These are phyloP conservation scores for Gerris buenoi DNA, from an alignment of 1,140 invertebrate genomes.

Conservation along the genomic window DNA sequence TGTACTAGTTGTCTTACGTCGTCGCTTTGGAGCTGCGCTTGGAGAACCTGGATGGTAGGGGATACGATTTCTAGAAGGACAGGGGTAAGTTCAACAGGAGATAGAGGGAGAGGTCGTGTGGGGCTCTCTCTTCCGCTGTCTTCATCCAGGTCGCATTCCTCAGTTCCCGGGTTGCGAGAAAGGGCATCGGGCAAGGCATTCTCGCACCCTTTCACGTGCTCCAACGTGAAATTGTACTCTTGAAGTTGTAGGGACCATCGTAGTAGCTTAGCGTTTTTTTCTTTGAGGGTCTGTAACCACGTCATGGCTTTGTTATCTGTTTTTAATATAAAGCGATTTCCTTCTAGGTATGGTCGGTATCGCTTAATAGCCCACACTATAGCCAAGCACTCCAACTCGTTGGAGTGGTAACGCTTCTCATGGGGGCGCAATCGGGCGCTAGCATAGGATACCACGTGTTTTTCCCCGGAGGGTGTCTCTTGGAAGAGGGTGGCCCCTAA, in stretches of 20 bases:
- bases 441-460: slow-evolving; percentile 17
- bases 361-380: slow-evolving; percentile 14
- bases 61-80: background rate
- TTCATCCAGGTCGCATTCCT: background rate
- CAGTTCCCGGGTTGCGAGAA: background rate
- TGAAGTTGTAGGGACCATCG: background rate
- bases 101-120: too few relatives aligned
- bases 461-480: slow-evolving; percentile 9
- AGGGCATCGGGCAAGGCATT: background rate
- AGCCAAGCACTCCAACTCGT: slow-evolving; percentile 19
- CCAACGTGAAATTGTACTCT: background rate
- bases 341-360: background rate
- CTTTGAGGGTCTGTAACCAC: background rate
- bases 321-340: background rate
- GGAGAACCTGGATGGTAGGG: background rate
- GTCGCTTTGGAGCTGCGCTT: background rate
- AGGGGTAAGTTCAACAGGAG: background rate
- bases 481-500: slow-evolving; percentile 5
- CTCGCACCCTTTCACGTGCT: background rate
- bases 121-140: background rate
- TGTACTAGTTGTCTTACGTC: background rate
- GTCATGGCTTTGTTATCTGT: background rate
- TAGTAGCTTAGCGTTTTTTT: background rate
- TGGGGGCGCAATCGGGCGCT: slow-evolving; percentile 17
- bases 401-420: slow-evolving; percentile 24